A percentile compares a stretch with the other conserved stretches of the same genome.
Conservation (phyloP, 2,888 invertebrate genomes). For the Toxonevra muliebris region DNA sequence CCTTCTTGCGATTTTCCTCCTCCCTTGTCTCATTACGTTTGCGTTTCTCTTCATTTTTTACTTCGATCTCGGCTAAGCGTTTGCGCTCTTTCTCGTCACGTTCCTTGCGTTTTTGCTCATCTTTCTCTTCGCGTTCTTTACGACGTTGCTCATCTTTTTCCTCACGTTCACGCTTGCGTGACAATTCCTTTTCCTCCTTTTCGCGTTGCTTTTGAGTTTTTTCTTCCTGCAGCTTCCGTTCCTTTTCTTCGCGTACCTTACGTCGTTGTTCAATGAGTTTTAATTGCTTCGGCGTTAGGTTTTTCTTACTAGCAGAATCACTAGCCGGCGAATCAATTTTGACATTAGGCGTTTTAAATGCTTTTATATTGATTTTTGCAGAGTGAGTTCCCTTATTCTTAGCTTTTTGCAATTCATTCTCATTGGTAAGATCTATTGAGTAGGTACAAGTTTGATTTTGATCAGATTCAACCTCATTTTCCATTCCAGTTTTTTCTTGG, state of each 20-base stretch:
- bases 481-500: conserved; percentile 23
- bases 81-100: conserved; percentile 63
- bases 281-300: conserved; percentile 56
- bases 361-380: conserved; percentile 5
- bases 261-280: conserved; percentile 52
- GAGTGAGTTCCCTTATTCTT: too few species aligned
- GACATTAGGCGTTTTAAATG: conserved; percentile 1
- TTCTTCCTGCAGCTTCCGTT: conserved; percentile 66
- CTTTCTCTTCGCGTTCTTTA: conserved; percentile 66
- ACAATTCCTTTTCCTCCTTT: conserved; percentile 55
- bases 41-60: conserved; percentile 53
- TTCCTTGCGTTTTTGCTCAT: conserved; percentile 63
- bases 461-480: conserved; percentile 22
- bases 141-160: conserved; percentile 66
- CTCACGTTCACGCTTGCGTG: conserved; percentile 61
- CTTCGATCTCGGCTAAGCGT: conserved; percentile 57
- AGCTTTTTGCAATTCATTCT: neutral
- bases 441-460: too few species aligned
- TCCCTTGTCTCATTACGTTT: conserved; percentile 54
- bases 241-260: conserved; percentile 59
- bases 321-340: neutral
- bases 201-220: conserved; percentile 62
- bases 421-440: neutral
- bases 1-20: conserved; percentile 61
- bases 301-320: conserved; percentile 29